Percentiles rank a stretch among this genome's conserved stretches.
These are phyloP conservation scores for Cephus cinctus DNA, from an alignment of 1,140 invertebrate genomes.

Conservation along the genomic window DNA sequence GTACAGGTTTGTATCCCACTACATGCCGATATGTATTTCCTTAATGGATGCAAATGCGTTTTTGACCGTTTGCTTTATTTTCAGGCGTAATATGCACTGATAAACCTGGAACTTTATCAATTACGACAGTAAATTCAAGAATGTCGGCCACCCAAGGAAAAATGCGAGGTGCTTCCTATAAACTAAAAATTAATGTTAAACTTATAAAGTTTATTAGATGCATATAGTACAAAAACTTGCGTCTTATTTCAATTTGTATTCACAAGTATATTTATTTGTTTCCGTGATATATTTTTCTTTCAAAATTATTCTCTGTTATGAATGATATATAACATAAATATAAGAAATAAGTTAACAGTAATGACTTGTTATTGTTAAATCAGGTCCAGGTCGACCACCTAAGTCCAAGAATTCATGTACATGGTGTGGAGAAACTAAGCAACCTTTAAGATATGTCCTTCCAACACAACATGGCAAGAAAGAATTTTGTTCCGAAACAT, in stretches of 20 bases:
- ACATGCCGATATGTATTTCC: conserved; percentile 3
- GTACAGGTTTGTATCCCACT: neutral
- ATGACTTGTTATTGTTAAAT: conserved; percentile 9
- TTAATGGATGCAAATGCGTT: conserved; percentile 10
- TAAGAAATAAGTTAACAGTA: too few species aligned
- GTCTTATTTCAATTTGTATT: conserved; percentile 3
- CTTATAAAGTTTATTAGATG: neutral
- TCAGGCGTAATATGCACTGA: neutral
- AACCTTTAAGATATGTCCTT: conserved; percentile 79
- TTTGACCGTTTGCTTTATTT: neutral
- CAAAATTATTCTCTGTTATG: neutral
- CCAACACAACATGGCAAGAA: conserved; percentile 87
- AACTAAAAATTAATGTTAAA: conserved; percentile 7
- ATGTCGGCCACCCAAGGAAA: conserved; percentile 22
- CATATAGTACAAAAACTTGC: neutral
- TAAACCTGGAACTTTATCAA: neutral
- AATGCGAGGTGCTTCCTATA: conserved; percentile 20
- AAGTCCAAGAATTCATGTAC: conserved; percentile 73
- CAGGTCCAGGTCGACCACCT: conserved; percentile 71
- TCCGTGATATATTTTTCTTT: neutral
- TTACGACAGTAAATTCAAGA: neutral
- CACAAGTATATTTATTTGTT: neutral
- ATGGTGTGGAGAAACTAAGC: conserved; percentile 82
- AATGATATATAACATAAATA: conserved; percentile 6
- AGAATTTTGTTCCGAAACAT: conserved; percentile 89